Base-by-base conservation (phyloP, 2,797 vertebrate genomes). In the Crax fasciolata region DNA sequence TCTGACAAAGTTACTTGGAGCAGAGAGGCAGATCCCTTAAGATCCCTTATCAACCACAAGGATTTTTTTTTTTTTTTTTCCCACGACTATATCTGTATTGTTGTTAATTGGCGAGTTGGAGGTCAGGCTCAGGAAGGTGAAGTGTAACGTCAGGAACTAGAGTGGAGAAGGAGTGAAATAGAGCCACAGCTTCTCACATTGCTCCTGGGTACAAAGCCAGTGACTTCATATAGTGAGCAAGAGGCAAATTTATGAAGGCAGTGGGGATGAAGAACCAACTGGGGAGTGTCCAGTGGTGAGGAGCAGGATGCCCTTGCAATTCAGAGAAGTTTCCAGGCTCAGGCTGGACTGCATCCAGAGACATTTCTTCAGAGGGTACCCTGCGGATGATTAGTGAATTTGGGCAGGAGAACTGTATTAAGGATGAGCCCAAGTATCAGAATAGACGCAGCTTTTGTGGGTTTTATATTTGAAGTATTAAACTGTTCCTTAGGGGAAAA, bases 381-480 rank as follows among this genome's bases (percentile, higher is more conserved):
- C n/a, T 48, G 21, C 14, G 66, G 57, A 48, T 85, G 62, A 35
- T 74, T 48, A 43, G 76, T 48, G 62, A 38, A 13, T 62, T 83
- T 58, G 68, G 62, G 7, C 28, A 61, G 38, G 4, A 65, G 11
- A 35, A 35, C 20, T n/a, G 16, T 41, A 8, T 68, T 71, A 71
- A 62, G 67, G 32, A 57, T 44, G 43, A 58, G 38, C 27, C 7
- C 19, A 55, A 27, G 48, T 62, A 57, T 30, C 25, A 23, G 21
- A 68, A 41, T 5, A 72, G 27, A 32, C 8, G 38, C 41, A 68
- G 19, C 49, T 87, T 83, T 41, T 68, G 28, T 48, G 27, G 30
- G 25, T 25, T 87, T 78, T 61, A 13, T 61, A n/a, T 76, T 41
- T 80, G 70, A 70, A 70, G 15, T 25, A 73, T 39, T 77, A 73